These are phyloP conservation scores for Melanotaenia pygmaea DNA, from an alignment of 2,797 vertebrate genomes.

Conservation along the genomic window DNA sequence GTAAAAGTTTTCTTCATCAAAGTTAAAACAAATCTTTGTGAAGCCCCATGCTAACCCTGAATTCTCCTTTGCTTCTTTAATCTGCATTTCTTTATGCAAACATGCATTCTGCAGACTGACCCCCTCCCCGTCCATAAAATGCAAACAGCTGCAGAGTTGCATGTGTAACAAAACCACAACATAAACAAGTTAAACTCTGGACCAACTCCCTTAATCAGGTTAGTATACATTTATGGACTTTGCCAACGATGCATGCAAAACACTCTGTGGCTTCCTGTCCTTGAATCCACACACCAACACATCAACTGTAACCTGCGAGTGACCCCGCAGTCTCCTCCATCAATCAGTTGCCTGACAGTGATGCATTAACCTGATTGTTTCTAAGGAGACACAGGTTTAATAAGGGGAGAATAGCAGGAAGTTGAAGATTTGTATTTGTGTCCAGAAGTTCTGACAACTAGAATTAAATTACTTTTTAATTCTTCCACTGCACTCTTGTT, in stretches of 20 bases:
- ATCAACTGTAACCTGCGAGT: conserved; percentile 10
- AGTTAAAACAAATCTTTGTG: background rate
- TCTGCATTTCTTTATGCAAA: conserved; percentile 1
- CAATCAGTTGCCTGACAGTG: conserved; percentile 54
- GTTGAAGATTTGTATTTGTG: conserved; percentile 3
- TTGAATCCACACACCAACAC: background rate
- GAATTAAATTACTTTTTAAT: conserved; percentile 5
- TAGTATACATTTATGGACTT: background rate
- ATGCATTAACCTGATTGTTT: conserved; percentile 60
- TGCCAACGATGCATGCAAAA: conserved; percentile 18
- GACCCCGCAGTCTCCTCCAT: conserved; percentile 47
- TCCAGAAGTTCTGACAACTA: conserved; percentile 24
- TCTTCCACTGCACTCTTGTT: background rate
- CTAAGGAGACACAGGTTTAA: conserved; percentile 16
- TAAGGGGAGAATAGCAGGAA: background rate
- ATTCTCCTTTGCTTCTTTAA: background rate
- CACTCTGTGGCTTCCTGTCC: background rate
- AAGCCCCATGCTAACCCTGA: background rate
- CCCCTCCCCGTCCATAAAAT: background rate
- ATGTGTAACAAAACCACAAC: background rate
- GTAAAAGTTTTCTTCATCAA: background rate
- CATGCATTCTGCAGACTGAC: conserved; percentile 6
- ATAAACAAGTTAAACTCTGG: conserved; percentile 1
- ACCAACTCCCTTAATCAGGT: background rate
- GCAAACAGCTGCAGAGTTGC: background rate